These are phyloP conservation scores for Clunio marinus DNA, from an alignment of 2,888 invertebrate species.

Conservation along the genomic window DNA sequence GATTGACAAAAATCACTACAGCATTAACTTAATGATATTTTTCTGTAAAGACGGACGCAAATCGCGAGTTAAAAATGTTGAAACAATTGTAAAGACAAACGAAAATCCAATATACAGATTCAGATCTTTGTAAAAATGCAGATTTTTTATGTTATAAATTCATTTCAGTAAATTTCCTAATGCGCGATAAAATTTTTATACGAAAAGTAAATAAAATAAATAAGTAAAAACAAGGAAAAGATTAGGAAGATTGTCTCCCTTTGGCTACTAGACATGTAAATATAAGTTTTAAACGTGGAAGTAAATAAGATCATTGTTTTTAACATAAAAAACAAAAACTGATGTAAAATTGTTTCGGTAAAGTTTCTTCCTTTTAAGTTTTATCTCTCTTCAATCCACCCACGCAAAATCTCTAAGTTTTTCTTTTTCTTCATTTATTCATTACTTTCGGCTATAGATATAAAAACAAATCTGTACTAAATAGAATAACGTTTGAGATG, in stretches of 20 bases:
- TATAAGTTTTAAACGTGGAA: slow-evolving; percentile 1
- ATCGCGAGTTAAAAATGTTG: not conserved
- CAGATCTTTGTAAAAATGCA: slow-evolving; percentile 8
- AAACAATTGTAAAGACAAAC: not conserved
- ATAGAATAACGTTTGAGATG: not conserved
- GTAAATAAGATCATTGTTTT: too few species aligned
- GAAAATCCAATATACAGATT: not conserved
- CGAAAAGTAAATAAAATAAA: too few species aligned
- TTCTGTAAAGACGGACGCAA: not conserved
- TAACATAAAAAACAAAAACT: too few species aligned
- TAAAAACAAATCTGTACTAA: not conserved
- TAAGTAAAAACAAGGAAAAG: too few species aligned
- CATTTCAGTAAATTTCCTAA: not conserved
- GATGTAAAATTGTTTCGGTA: too few species aligned
- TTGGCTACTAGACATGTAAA: slow-evolving; percentile 6
- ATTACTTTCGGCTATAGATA: not conserved
- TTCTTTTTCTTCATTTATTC: not conserved
- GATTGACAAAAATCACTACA: not conserved
- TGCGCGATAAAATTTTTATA: not conserved
- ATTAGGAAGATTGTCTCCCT: not conserved
- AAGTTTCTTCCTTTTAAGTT: too few species aligned
- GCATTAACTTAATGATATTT: not conserved
- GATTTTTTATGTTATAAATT: too few species aligned
- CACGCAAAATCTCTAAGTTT: slow-evolving; percentile 10
- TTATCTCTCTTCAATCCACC: not conserved